These are phyloP conservation scores for Apomyelois bistriatella DNA, from an alignment of 2,888 invertebrate species.

Conservation along the genomic window DNA sequence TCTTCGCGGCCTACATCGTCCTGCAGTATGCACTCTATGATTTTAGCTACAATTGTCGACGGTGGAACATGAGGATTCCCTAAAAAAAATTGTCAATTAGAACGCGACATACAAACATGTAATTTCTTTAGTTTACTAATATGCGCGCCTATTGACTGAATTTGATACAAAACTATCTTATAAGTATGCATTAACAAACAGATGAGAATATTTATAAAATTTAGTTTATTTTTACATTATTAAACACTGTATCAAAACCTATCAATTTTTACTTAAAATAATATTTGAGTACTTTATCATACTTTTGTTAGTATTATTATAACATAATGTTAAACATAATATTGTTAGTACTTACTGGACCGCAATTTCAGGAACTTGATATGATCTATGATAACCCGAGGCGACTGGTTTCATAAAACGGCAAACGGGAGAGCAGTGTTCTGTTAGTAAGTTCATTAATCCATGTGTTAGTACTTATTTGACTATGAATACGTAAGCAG, in stretches of 20 bases:
- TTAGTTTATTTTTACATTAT: no score
- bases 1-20: conserved; percentile 77
- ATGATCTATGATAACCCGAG: conserved; percentile 56
- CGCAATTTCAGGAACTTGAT: conserved; percentile 71
- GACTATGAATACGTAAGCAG: no score
- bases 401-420: conserved; percentile 76
- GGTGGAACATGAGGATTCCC: conserved; percentile 89
- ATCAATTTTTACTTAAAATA: no score
- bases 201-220: no score
- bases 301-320: background rate
- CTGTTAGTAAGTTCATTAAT: conserved; percentile 62
- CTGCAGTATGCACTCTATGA: conserved; percentile 85
- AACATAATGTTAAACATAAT: background rate
- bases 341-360: conserved; percentile 68
- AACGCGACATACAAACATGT: no score
- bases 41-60: conserved; percentile 89
- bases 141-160: no score
- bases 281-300: no score
- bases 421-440: conserved; percentile 77
- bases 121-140: no score
- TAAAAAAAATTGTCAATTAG: conserved; percentile 33
- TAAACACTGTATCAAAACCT: no score
- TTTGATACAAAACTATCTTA: no score
- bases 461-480: conserved; percentile 40
- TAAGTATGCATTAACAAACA: no score